A percentile compares a stretch with the other conserved stretches of the same genome.
phyloP scores from a whole-genome alignment of 1,140 invertebrate species.

The Phymorhynchus buccinoides region DNA sequence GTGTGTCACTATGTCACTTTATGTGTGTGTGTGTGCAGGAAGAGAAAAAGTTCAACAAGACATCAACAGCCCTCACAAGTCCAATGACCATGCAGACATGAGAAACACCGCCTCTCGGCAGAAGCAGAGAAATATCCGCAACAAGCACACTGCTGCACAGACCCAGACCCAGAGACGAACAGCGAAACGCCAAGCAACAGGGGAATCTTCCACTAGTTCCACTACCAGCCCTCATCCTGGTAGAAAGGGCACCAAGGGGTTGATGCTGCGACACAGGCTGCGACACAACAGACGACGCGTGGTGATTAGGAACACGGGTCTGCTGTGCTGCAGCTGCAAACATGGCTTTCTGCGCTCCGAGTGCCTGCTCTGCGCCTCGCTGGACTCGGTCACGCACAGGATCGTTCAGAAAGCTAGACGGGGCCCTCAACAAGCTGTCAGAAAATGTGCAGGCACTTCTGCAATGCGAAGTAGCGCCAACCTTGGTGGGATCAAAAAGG shows the following conservation, averaged over 20 bases:
- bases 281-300: neutral
- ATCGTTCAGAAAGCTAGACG: neutral
- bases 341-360: neutral
- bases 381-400: neutral
- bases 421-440: neutral
- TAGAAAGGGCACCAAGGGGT: neutral
- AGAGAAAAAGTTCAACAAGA: too few relatives aligned
- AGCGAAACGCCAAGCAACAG: neutral
- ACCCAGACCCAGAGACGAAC: neutral
- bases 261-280: neutral
- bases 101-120: too few relatives aligned
- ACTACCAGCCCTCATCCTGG: neutral
- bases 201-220: neutral
- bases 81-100: too few relatives aligned
- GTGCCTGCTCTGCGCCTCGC: neutral
- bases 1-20: too few relatives aligned
- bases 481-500: neutral
- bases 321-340: slow-evolving; percentile 14
- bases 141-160: neutral
- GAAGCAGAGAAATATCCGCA: too few relatives aligned
- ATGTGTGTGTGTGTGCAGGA: too few relatives aligned
- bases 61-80: too few relatives aligned
- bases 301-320: neutral
- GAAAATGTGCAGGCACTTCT: neutral
- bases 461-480: neutral